Evolutionary conservation across 2,797 vertebrate genomes (phyloP).

Genomic region (Spinus pinus): DNA sequence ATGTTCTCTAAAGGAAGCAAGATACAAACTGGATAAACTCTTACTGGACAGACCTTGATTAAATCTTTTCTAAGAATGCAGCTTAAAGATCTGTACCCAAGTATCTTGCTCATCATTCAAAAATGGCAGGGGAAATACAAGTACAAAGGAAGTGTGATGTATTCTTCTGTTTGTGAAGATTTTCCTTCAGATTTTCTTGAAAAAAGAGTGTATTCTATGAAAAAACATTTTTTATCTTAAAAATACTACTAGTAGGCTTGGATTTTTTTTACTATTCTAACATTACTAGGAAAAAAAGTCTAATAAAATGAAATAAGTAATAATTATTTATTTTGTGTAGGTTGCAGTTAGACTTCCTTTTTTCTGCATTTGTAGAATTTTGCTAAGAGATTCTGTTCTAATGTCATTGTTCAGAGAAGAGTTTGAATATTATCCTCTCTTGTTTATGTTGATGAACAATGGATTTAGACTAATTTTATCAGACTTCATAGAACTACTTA

Average conservation of each 20-base stretch:
- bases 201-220: neutral
- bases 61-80: neutral
- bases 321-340: neutral
- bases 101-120: neutral
- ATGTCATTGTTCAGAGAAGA: neutral
- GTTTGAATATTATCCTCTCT: neutral
- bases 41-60: neutral
- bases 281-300: neutral
- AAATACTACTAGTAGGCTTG: neutral
- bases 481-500: neutral
- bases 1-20: neutral
- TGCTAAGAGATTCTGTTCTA: neutral
- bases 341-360: neutral
- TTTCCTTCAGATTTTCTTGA: neutral
- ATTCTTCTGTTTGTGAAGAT: neutral
- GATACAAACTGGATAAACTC: neutral
- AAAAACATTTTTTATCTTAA: neutral
- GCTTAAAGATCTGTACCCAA: neutral
- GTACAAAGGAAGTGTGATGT: neutral
- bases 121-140: neutral
- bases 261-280: neutral
- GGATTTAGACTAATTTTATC: neutral
- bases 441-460: neutral
- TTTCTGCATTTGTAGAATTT: neutral
- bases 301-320: neutral